Percentiles rank a stretch among this genome's conserved stretches.
phyloP scores from a whole-genome alignment of 2,113 vertebrate species.

The Myotis brandtii region DNA sequence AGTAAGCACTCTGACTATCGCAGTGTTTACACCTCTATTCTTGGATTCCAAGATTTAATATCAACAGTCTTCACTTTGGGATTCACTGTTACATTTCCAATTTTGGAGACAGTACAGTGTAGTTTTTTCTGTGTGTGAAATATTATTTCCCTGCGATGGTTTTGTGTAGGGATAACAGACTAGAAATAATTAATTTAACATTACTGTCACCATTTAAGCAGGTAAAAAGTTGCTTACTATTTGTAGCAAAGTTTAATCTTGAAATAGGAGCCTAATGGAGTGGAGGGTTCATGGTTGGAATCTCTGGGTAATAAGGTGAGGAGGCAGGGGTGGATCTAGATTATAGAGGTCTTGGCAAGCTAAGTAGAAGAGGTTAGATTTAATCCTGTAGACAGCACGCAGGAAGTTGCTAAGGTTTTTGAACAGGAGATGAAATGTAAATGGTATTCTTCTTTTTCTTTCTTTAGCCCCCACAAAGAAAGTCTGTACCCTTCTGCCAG shows the following conservation, averaged over 20 bases:
- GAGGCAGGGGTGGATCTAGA: neutral
- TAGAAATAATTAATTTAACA: conserved; percentile 51
- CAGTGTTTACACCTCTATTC: conserved; percentile 68
- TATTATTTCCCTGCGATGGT: conserved; percentile 52
- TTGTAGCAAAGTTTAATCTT: conserved; percentile 49
- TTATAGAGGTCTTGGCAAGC: neutral
- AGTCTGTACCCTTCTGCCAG: neutral
- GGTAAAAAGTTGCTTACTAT: conserved; percentile 46
- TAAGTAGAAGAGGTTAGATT: neutral
- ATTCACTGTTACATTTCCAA: conserved; percentile 66
- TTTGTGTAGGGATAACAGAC: conserved; percentile 29
- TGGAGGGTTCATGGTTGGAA: neutral
- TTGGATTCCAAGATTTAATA: conserved; percentile 77
- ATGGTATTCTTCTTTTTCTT: conserved; percentile 21
- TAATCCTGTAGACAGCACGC: neutral
- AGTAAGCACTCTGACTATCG: conserved; percentile 39
- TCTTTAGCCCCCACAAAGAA: neutral
- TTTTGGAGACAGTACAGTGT: conserved; percentile 67
- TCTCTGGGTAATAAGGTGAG: neutral
- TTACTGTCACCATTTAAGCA: conserved; percentile 24
- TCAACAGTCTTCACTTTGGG: conserved; percentile 68
- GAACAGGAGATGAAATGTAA: neutral
- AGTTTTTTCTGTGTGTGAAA: conserved; percentile 62
- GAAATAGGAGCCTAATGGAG: conserved; percentile 31
- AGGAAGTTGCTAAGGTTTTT: neutral